Conservation (phyloP, 2,797 vertebrate genomes). For the Falco columbarius region DNA sequence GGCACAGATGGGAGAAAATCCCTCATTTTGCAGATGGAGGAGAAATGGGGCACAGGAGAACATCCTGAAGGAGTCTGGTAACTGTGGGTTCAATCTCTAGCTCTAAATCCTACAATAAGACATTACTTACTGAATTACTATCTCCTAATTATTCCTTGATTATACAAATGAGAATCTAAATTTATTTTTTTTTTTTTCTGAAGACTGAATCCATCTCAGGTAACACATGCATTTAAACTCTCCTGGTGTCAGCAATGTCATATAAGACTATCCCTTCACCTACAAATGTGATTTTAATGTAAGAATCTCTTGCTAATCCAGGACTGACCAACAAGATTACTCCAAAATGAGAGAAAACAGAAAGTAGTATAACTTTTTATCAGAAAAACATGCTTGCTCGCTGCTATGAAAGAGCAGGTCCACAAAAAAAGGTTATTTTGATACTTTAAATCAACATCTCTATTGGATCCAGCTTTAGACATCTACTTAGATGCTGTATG, state of each 20-base stretch:
- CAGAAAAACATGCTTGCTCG: not conserved
- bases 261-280: not conserved
- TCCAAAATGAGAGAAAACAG: not conserved
- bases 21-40: not conserved
- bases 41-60: not conserved
- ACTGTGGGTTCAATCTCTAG: not conserved
- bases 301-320: not conserved
- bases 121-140: not conserved
- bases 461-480: fast-evolving
- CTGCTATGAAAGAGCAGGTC: not conserved
- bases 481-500: not conserved
- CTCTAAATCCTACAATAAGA: not conserved
- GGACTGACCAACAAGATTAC: not conserved
- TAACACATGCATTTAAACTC: not conserved
- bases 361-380: not conserved
- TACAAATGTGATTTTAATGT: not conserved
- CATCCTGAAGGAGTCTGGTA: not conserved
- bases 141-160: not conserved
- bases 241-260: not conserved
- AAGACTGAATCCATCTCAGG: not conserved
- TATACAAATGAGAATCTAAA: not conserved
- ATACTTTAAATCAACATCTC: not conserved
- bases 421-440: not conserved
- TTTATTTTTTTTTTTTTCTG: not conserved
- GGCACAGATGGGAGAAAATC: not conserved